Evolutionary conservation across 2,113 vertebrate genomes (phyloP).

Genomic region (Vimba vimba): DNA sequence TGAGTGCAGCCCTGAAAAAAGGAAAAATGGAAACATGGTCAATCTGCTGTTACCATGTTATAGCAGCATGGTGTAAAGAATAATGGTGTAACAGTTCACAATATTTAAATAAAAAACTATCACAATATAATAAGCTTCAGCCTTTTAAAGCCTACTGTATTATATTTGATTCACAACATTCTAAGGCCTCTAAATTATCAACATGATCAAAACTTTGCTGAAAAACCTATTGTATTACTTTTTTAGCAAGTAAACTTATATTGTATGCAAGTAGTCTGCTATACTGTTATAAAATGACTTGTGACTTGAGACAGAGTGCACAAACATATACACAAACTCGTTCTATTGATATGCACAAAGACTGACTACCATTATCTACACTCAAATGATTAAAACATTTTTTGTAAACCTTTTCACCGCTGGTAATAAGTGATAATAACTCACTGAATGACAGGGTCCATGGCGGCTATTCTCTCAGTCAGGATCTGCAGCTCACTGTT

Average conservation of each 20-base stretch:
- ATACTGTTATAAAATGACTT: too few species aligned
- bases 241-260: too few species aligned
- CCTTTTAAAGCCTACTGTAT: background rate
- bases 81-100: background rate
- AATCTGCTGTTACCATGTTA: background rate
- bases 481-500: slow-evolving; percentile 91
- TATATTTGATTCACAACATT: background rate
- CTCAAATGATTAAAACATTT: too few species aligned
- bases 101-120: background rate
- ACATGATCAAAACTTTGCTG: background rate
- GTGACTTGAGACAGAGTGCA: too few species aligned
- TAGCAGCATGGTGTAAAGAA: background rate
- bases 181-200: background rate
- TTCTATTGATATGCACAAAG: too few species aligned
- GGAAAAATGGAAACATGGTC: background rate
- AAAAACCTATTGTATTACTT: background rate
- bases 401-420: too few species aligned
- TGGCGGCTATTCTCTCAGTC: slow-evolving; percentile 86
- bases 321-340: too few species aligned
- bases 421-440: slow-evolving; percentile 35
- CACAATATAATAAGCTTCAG: too few species aligned
- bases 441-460: slow-evolving; percentile 91
- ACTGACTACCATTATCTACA: too few species aligned
- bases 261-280: too few species aligned
- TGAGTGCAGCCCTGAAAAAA: slow-evolving; percentile 79